Evolutionary conservation across 2,113 vertebrate genomes (phyloP).

Genomic region (Chauna torquata): DNA sequence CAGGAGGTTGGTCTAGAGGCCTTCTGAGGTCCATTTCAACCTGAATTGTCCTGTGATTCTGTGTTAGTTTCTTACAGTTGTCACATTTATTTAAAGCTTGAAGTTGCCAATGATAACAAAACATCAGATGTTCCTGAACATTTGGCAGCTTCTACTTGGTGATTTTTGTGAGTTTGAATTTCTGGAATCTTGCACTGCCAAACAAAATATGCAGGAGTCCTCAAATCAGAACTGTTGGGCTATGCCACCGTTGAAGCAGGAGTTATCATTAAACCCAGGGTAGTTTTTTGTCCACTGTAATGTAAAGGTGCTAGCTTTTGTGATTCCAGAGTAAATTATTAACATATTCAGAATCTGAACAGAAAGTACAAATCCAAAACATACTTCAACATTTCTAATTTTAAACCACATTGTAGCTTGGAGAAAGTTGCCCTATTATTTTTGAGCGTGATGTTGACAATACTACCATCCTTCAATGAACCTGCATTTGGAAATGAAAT

Average conservation of each 20-base stretch:
- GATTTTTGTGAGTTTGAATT: neutral
- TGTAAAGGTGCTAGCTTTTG: neutral
- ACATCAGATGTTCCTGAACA: constrained; percentile 11
- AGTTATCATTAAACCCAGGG: neutral
- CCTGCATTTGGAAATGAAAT: neutral
- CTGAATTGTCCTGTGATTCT: neutral
- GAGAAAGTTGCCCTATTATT: neutral
- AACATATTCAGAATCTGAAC: neutral
- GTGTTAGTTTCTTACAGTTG: neutral
- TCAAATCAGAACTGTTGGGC: neutral
- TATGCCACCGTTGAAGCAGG: neutral
- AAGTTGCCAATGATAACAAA: neutral
- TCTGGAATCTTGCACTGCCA: neutral
- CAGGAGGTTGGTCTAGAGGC: neutral
- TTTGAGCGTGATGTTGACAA: neutral
- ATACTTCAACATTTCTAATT: neutral
- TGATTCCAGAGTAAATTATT: neutral
- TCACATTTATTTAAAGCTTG: constrained; percentile 14
- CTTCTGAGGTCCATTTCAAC: neutral
- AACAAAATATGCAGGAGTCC: neutral
- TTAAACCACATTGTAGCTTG: neutral
- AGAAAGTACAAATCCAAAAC: neutral
- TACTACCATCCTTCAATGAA: neutral
- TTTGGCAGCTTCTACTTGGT: neutral
- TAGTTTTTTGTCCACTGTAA: neutral